These are phyloP conservation scores for Apostichopus japonicus DNA, from an alignment of 35 echinoderm and acorn worm species.

Conservation along the genomic window DNA sequence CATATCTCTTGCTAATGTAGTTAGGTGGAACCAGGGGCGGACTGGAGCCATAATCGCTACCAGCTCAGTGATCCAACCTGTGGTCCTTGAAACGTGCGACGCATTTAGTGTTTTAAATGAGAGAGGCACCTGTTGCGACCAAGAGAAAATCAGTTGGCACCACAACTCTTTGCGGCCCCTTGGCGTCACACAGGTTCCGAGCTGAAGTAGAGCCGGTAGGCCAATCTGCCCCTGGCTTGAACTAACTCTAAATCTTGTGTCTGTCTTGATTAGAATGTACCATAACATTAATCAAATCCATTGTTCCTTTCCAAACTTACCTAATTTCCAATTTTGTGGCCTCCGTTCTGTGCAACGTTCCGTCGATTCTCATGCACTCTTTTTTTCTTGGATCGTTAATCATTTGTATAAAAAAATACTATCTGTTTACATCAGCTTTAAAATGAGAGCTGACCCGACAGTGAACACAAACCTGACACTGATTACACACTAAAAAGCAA, in stretches of 20 bases:
- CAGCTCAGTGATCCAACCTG: no score
- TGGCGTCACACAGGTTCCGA: no score
- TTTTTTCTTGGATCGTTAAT: background rate
- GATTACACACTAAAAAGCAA: conserved; percentile 15
- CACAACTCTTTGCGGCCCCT: no score
- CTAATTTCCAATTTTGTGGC: background rate
- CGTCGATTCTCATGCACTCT: background rate
- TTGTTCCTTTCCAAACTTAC: background rate
- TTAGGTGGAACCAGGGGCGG: no score
- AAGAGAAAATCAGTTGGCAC: no score
- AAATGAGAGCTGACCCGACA: background rate
- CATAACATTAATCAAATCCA: background rate
- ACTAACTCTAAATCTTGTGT: background rate
- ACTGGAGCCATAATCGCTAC: no score
- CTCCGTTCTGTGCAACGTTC: background rate
- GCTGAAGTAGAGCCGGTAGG: no score
- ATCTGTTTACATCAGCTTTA: background rate
- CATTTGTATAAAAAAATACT: background rate
- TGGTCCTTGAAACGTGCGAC: no score
- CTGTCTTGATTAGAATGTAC: background rate
- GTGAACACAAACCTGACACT: conserved; percentile 1
- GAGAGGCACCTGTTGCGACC: no score
- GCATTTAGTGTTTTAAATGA: no score
- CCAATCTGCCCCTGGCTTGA: no score
- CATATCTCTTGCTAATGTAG: no score